phyloP scores from a whole-genome alignment of 2,888 invertebrate genomes.

The Papilio protenor region DNA sequence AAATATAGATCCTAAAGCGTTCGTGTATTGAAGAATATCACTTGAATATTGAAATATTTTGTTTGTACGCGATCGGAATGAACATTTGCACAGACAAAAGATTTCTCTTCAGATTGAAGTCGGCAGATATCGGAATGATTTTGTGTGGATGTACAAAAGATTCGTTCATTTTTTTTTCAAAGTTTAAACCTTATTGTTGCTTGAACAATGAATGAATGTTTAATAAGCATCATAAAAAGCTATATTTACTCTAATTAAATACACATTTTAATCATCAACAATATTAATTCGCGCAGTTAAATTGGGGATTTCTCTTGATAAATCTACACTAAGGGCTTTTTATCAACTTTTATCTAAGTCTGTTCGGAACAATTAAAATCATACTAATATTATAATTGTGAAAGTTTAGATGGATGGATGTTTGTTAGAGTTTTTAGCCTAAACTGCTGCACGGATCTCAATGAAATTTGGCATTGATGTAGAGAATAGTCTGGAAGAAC shows the following conservation, averaged over 20 bases:
- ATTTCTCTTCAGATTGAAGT: constrained; percentile 31
- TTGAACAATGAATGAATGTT: not conserved
- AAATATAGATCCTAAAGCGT: not conserved
- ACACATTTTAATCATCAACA: not conserved
- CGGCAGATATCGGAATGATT: constrained; percentile 33
- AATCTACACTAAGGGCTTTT: not conserved
- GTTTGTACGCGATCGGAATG: constrained; percentile 32
- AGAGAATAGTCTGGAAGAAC: no score
- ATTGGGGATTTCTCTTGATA: not conserved
- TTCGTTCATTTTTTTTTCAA: not conserved
- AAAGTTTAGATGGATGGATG: no score
- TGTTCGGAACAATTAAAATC: no score
- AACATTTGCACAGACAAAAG: constrained; percentile 34
- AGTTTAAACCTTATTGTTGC: not conserved
- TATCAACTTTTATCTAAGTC: no score
- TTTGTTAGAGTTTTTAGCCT: no score
- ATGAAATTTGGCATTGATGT: no score
- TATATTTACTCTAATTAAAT: not conserved
- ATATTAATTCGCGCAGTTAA: not conserved
- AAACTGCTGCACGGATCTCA: no score
- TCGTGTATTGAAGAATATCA: constrained; percentile 9
- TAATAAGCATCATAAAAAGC: not conserved
- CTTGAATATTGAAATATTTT: constrained; percentile 19
- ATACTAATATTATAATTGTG: no score
- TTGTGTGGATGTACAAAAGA: constrained; percentile 9